Conservation (phyloP, 2,888 invertebrate genomes). For the Hypomecis punctinalis region DNA sequence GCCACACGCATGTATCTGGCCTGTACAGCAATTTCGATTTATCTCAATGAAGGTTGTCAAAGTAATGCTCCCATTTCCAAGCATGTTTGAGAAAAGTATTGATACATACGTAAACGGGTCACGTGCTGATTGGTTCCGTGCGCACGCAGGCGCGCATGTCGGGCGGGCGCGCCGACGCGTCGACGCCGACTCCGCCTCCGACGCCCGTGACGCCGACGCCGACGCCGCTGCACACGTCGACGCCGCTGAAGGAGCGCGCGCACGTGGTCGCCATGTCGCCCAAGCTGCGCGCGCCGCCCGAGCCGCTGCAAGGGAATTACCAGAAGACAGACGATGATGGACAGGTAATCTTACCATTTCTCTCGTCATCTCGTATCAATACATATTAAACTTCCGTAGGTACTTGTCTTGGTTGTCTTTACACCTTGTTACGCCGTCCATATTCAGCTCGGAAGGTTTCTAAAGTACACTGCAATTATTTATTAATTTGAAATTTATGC, state of each 20-base stretch:
- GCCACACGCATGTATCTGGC: too few species aligned
- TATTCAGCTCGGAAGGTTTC: too few species aligned
- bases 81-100: neutral
- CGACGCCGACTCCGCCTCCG: neutral
- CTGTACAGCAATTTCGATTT: too few species aligned
- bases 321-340: slow-evolving; percentile 59
- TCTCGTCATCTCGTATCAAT: neutral
- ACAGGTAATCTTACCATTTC: slow-evolving; percentile 34
- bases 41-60: too few species aligned
- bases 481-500: too few species aligned
- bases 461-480: too few species aligned
- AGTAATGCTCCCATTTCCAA: too few species aligned
- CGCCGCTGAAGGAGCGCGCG: slow-evolving; percentile 68
- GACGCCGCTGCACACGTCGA: slow-evolving; percentile 70
- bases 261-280: slow-evolving; percentile 77
- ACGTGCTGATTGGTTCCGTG: too few species aligned
- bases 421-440: too few species aligned
- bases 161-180: slow-evolving; percentile 6
- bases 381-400: too few species aligned
- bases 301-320: slow-evolving; percentile 52
- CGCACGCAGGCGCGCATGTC: slow-evolving; percentile 1
- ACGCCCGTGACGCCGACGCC: slow-evolving; percentile 17
- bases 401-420: too few species aligned
- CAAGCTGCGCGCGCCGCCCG: slow-evolving; percentile 49
- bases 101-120: too few species aligned